Conservation (phyloP, 92 coral and sea anemone genomes). For the Nematostella vectensis region DNA sequence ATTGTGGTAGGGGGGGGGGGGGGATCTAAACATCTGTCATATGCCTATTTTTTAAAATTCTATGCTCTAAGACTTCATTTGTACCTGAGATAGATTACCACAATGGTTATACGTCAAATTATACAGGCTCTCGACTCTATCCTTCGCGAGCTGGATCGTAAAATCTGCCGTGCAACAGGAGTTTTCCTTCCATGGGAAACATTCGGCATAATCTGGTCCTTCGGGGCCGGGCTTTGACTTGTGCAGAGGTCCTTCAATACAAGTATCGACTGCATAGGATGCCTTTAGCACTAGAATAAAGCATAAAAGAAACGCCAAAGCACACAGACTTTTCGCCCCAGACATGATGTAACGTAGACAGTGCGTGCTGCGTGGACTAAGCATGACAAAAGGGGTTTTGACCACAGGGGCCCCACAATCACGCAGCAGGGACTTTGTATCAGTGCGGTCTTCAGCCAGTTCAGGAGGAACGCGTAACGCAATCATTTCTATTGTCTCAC, state of each 20-base stretch:
- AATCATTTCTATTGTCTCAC: too few relatives aligned
- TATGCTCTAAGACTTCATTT: too few relatives aligned
- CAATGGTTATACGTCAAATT: slow-evolving; percentile 88
- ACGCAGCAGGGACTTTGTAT: too few relatives aligned
- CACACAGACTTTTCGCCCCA: background rate
- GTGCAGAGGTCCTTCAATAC: slow-evolving; percentile 56
- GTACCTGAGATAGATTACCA: slow-evolving; percentile 53
- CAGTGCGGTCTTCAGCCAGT: too few relatives aligned
- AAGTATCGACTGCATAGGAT: slow-evolving; percentile 23
- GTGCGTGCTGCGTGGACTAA: too few relatives aligned
- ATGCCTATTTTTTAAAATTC: too few relatives aligned
- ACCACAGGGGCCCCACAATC: too few relatives aligned
- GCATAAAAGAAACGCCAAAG: background rate
- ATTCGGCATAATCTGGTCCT: slow-evolving; percentile 49
- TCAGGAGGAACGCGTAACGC: too few relatives aligned
- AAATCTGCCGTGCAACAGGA: slow-evolving; percentile 78
- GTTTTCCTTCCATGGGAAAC: slow-evolving; percentile 66
- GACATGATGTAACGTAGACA: too few relatives aligned
- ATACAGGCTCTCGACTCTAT: slow-evolving; percentile 51
- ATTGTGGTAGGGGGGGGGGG: too few relatives aligned
- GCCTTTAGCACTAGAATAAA: background rate
- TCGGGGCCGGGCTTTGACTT: slow-evolving; percentile 61
- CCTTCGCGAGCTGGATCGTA: slow-evolving; percentile 45
- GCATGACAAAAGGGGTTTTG: too few relatives aligned
- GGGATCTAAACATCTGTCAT: too few relatives aligned